Evolutionary conservation across 2,113 vertebrate species (phyloP), one percentile per base, ranked within the genome.

Genomic region (Tringa solitaria): DNA sequence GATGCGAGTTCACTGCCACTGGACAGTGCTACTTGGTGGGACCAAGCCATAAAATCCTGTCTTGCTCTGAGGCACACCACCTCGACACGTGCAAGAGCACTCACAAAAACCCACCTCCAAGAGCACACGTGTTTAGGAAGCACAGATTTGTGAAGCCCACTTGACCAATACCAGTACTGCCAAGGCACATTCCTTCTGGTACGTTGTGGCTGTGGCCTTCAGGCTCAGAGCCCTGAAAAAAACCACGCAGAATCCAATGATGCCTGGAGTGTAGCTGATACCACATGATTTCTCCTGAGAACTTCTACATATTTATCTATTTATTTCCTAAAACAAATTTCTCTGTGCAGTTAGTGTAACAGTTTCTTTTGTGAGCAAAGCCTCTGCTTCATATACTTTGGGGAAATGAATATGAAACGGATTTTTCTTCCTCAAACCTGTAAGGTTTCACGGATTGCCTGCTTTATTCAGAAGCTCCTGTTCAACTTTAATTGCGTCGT

Each of bases 401-500:
- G 64, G 63, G 85, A 96, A 95, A 84, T 57, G 5, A 90, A 79
- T 72, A 90, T 13, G 26, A 89, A 95, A 82, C 0, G 0, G 35
- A 39, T 50, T 93, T 90, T 91, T 83, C 50, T 77, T 59, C 68
- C 43, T 50, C 75, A 68, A 65, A 95, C 59, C 46, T 86, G 24
- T 70, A 84, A 69, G 41, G 24, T 76, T 96, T 95, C 74, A 77
- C 10, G 20, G 39, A 59, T 10, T 70, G 72, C 32, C 48, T 67
- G 9, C 65, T 90, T 89, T 75, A 90, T 77, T 77, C 51, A 69
- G 63, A 82, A 95, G 68, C 14, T 88, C 35, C 59, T 6, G 4
- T 87, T 91, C 59, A 88, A 53, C 54, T 92, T 95, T 84, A 95
- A 96, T 95, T 91, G 78, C 10, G 76, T 70, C 15, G 33, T 95